These are phyloP conservation scores for Peromyscus attwateri DNA, from an alignment of 2,797 vertebrate genomes.

Conservation along the genomic window DNA sequence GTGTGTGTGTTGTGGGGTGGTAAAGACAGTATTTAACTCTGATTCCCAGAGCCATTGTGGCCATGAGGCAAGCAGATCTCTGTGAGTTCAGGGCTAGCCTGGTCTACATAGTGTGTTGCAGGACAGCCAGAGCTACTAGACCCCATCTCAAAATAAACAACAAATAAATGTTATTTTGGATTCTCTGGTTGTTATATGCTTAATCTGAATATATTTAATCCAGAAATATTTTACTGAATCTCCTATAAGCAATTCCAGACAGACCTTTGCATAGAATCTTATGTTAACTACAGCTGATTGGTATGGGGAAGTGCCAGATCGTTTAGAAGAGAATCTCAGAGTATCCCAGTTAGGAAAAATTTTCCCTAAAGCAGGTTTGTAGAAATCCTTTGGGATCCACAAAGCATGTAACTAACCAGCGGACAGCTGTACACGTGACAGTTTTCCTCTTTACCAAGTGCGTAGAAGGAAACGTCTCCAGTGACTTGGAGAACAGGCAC, in stretches of 20 bases:
- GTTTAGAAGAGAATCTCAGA: not conserved
- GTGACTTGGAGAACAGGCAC: not conserved
- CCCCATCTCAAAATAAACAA: not conserved
- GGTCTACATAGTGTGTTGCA: not conserved
- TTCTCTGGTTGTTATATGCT: not conserved
- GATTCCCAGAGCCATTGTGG: conserved; percentile 4
- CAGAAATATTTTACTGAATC: not conserved
- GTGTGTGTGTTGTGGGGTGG: not conserved
- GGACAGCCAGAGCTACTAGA: not conserved
- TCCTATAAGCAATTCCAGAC: not conserved
- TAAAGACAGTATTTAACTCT: not conserved
- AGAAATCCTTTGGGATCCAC: conserved; percentile 24
- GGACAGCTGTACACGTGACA: not conserved
- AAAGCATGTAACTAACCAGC: not conserved
- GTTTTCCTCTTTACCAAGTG: not conserved
- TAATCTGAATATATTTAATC: not conserved
- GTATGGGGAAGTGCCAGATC: not conserved
- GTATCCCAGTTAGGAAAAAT: not conserved
- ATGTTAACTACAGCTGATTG: not conserved
- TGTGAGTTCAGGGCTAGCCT: not conserved
- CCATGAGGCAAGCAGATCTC: not conserved
- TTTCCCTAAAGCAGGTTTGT: not conserved
- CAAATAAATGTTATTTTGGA: not conserved
- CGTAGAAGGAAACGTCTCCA: not conserved
- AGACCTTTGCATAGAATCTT: not conserved